These are phyloP conservation scores for Mimachlamys varia DNA, from an alignment of 2,888 invertebrate species.

Conservation along the genomic window DNA sequence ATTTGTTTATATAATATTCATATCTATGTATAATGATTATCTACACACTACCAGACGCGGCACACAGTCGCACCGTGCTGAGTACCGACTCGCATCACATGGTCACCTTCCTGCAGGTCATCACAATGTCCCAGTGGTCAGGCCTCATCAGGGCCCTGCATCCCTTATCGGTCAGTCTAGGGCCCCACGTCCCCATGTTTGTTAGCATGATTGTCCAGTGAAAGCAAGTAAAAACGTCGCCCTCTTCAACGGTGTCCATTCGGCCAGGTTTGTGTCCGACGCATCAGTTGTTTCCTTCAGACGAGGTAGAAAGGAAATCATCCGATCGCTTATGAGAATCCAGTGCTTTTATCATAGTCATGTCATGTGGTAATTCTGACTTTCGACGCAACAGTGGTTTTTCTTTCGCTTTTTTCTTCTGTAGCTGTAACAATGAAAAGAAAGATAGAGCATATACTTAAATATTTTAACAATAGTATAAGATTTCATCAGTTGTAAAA, in stretches of 20 bases:
- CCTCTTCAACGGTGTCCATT: background rate
- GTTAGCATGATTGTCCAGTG: constrained; percentile 36
- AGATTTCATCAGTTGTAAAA: too few species aligned
- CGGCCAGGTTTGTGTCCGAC: constrained; percentile 36
- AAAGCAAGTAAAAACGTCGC: constrained; percentile 26
- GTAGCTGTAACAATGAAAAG: constrained; percentile 45
- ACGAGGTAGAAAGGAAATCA: constrained; percentile 88
- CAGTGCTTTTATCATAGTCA: constrained; percentile 94
- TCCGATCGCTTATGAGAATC: constrained; percentile 95
- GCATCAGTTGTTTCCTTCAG: constrained; percentile 64
- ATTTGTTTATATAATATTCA: constrained; percentile 36
- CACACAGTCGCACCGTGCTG: background rate
- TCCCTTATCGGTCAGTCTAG: background rate
- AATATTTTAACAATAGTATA: too few species aligned
- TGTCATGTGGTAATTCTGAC: constrained; percentile 97
- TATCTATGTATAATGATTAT: constrained; percentile 34
- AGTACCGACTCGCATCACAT: constrained; percentile 20
- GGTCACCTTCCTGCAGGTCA: constrained; percentile 28
- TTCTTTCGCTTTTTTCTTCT: constrained; percentile 84
- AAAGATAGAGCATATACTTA: background rate
- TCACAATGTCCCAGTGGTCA: constrained; percentile 12
- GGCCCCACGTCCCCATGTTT: constrained; percentile 20
- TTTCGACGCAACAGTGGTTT: constrained; percentile 96
- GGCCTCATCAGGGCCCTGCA: background rate
- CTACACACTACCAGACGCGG: constrained; percentile 26